phyloP scores from a whole-genome alignment of 2,797 vertebrate species.

The Potorous gilbertii region DNA sequence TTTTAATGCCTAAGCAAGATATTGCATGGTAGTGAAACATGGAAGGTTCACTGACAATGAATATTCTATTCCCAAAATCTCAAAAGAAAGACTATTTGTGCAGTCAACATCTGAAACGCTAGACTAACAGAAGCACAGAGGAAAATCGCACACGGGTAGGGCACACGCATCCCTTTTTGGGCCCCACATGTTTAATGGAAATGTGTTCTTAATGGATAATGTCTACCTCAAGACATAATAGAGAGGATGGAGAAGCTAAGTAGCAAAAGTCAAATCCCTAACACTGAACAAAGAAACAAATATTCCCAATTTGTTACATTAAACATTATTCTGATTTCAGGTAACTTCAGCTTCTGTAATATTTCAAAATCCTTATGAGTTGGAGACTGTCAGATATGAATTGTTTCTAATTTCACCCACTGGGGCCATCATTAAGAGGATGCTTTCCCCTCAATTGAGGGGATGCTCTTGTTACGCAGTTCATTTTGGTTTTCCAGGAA shows the following conservation, averaged over 20 bases:
- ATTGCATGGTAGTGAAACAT: slow-evolving; percentile 66
- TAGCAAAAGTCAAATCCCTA: not conserved
- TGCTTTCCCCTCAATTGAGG: slow-evolving; percentile 16
- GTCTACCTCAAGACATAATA: slow-evolving; percentile 16
- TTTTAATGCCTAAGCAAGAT: slow-evolving; percentile 72
- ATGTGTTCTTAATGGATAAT: slow-evolving; percentile 33
- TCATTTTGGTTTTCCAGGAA: slow-evolving; percentile 58
- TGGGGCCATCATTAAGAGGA: slow-evolving; percentile 18
- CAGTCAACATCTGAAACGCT: slow-evolving; percentile 50
- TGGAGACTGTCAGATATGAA: slow-evolving; percentile 38
- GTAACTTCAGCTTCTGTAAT: slow-evolving; percentile 6
- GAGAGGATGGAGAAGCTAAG: slow-evolving; percentile 51
- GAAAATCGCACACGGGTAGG: slow-evolving; percentile 40
- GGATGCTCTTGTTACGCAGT: slow-evolving; percentile 49
- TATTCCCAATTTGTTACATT: slow-evolving; percentile 27
- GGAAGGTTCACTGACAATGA: slow-evolving; percentile 70
- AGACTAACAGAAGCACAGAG: slow-evolving; percentile 60
- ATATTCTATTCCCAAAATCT: slow-evolving; percentile 72
- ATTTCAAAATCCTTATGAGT: slow-evolving; percentile 49
- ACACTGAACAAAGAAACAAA: slow-evolving; percentile 37
- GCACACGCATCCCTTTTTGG: slow-evolving; percentile 15
- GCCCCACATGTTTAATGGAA: slow-evolving; percentile 44
- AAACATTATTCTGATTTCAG: not conserved
- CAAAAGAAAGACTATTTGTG: slow-evolving; percentile 59
- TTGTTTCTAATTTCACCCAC: slow-evolving; percentile 20